Evolutionary conservation across 2,797 vertebrate genomes (phyloP).

Genomic region (Prionace glauca): DNA sequence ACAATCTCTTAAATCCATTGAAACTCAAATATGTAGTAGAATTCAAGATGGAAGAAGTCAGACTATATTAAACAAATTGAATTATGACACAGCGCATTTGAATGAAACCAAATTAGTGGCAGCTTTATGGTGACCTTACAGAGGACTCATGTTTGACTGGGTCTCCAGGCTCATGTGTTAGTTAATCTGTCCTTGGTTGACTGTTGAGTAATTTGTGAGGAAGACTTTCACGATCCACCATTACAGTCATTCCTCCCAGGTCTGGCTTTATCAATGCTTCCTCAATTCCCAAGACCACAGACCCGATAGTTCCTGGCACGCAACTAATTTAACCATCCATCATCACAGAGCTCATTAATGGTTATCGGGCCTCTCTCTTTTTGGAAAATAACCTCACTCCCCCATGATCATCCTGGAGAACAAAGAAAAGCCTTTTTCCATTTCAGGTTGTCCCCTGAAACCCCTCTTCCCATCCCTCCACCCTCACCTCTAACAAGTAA

Average conservation of each 20-base stretch:
- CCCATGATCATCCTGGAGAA: neutral
- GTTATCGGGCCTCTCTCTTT: neutral
- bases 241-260: neutral
- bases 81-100: neutral
- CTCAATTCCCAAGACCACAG: neutral
- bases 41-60: neutral
- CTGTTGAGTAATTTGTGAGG: neutral
- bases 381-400: neutral
- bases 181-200: neutral
- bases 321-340: neutral
- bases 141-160: neutral
- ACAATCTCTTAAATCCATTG: neutral
- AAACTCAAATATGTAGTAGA: neutral
- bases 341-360: neutral
- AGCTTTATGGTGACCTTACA: neutral
- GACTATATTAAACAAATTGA: neutral
- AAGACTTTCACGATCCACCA: neutral
- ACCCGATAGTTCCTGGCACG: neutral
- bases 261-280: neutral
- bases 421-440: neutral
- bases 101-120: neutral
- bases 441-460: neutral
- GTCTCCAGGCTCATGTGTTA: neutral
- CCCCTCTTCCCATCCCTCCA: neutral
- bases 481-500: neutral